Base-by-base conservation (phyloP, 2,113 vertebrate species). In the Sula dactylatra region DNA sequence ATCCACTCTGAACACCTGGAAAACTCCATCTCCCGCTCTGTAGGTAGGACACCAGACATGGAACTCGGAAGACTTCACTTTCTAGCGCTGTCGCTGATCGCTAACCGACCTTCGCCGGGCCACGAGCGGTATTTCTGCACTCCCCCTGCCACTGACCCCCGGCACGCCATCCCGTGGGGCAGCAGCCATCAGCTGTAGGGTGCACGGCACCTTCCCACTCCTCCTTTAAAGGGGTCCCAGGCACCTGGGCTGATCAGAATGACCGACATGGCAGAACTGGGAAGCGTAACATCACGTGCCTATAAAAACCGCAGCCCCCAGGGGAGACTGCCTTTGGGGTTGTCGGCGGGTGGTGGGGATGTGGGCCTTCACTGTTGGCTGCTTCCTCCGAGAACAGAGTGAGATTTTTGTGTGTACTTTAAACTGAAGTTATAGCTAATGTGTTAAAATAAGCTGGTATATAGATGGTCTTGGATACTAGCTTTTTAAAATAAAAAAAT, bases 121-220 rank as follows among this genome's bases (percentile, higher is more conserved):
- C 5, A 7, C 0, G 2, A 38, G 40, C 5, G 0, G 8, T 5
- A 7, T 3, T 9, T 4, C 5, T 10, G 21, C 19, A 1, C 2
- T 3, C 1, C 4, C 24, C 55, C 22, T 1, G 3, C 14, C 9
- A 2, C 34, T 10, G 15, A 9, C 22, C 18, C 11, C 12, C 3
- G 1, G 4, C 2, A 3, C 10, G 0, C 52, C 42, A 38, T 5
- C 38, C 10, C 4, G 16, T 2, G 13, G 5, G 8, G 13, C 45
- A 11, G 10, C 14, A 38, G 8, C 69, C 18, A 16, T 24, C 4
- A 20, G 4, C 13, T 0, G 1, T 1, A 9, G 1, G 1, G 1
- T 8, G 5, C 2, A 2, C 4, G 1, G 2, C 7, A 1, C 11
- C 11, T 4, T 18, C 69, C 59, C 59, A 2, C 71, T 22, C 59